Percentiles rank a stretch among this genome's conserved stretches.
Evolutionary conservation across 1,140 invertebrate species (phyloP).

Genomic region (Macrocentrus cingulum): DNA sequence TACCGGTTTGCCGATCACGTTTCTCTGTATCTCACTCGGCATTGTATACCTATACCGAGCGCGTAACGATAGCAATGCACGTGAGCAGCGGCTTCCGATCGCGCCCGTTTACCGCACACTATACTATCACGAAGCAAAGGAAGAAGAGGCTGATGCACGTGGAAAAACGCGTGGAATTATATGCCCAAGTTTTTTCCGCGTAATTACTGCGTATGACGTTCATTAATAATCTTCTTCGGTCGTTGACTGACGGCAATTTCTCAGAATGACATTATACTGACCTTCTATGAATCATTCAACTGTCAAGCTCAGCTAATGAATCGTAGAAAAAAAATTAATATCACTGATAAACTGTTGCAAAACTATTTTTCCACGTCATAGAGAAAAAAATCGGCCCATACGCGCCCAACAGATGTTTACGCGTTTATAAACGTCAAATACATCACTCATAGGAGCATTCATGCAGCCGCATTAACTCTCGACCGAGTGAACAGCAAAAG

Average conservation of each 20-base stretch:
- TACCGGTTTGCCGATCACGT: conserved; percentile 31
- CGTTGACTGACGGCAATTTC: too few relatives aligned
- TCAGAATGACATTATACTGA: too few relatives aligned
- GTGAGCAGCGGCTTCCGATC: conserved; percentile 28
- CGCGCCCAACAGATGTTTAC: conserved; percentile 2
- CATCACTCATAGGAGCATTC: conserved; percentile 6
- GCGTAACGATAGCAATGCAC: conserved; percentile 30
- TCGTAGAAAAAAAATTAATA: too few relatives aligned
- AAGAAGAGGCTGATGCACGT: conserved; percentile 6
- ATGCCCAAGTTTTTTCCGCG: not conserved
- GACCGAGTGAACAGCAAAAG: not conserved
- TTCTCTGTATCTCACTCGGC: conserved; percentile 11
- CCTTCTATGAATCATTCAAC: too few relatives aligned
- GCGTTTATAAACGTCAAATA: conserved; percentile 4
- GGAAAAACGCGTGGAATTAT: not conserved
- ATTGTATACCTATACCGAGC: conserved; percentile 10
- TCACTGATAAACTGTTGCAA: not conserved
- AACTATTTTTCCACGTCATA: not conserved
- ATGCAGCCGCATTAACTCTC: not conserved
- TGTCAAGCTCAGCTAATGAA: too few relatives aligned
- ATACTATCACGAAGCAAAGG: not conserved
- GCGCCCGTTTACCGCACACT: conserved; percentile 16
- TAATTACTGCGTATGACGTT: too few relatives aligned
- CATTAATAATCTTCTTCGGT: too few relatives aligned
- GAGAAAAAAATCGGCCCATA: not conserved